Conservation (phyloP, 2,797 vertebrate genomes). For the Tragopan temminckii region DNA sequence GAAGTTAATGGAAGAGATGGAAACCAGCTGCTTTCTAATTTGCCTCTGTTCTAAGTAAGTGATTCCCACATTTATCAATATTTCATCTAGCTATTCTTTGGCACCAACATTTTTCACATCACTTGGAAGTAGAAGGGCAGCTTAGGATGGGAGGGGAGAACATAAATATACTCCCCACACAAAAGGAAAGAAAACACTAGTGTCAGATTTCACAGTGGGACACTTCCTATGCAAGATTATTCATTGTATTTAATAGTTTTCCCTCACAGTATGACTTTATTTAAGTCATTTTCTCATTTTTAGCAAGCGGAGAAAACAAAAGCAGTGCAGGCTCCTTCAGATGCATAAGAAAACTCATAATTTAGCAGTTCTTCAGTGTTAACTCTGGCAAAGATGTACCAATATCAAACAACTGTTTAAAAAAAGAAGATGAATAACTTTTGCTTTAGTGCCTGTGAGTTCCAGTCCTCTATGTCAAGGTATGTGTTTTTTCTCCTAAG, state of each 20-base stretch:
- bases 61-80: conserved; percentile 72
- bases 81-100: conserved; percentile 54
- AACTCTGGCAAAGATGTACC: background rate
- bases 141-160: background rate
- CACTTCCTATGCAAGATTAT: conserved; percentile 11
- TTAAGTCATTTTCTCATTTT: background rate
- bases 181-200: background rate
- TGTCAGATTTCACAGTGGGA: conserved; percentile 3
- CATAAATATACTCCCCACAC: background rate
- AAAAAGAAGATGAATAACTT: background rate
- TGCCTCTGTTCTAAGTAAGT: conserved; percentile 29
- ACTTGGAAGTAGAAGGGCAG: background rate
- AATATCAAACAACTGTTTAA: background rate
- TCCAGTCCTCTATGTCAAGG: background rate
- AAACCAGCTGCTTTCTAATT: conserved; percentile 68
- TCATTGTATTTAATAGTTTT: background rate
- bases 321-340: background rate
- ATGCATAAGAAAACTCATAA: background rate
- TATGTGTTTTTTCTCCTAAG: background rate
- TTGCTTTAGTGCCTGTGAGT: background rate
- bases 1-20: conserved; percentile 38
- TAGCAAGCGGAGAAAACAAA: background rate
- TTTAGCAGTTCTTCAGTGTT: background rate
- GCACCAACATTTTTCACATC: conserved; percentile 41
- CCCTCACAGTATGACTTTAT: fast-evolving